Conservation (phyloP, 2,888 invertebrate genomes). For the Acronicta psi region DNA sequence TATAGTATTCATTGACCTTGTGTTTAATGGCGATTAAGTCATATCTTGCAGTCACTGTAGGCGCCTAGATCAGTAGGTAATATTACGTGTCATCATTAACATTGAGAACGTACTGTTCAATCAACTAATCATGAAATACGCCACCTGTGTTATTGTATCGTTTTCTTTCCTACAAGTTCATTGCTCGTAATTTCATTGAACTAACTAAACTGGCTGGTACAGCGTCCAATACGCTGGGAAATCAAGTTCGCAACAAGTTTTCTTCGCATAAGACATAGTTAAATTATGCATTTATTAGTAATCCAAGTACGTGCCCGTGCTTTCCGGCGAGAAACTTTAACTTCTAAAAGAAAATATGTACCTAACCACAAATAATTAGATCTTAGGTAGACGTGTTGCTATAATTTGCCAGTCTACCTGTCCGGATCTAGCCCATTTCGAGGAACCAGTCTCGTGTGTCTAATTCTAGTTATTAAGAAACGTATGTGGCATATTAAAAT, state of each 20-base stretch:
- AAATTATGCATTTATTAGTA: slow-evolving; percentile 41
- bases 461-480: slow-evolving; percentile 45
- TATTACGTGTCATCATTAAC: slow-evolving; percentile 9
- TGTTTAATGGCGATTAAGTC: background rate
- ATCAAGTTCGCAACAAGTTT: slow-evolving; percentile 35
- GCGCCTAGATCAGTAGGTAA: slow-evolving; percentile 5
- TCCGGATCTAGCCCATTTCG: slow-evolving; percentile 29
- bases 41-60: background rate
- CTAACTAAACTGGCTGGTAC: background rate
- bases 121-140: too few species aligned
- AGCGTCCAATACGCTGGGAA: slow-evolving; percentile 10
- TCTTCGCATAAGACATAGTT: slow-evolving; percentile 29
- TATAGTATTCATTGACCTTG: background rate
- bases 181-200: too few species aligned
- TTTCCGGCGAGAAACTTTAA: slow-evolving; percentile 49
- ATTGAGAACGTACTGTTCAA: background rate
- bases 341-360: slow-evolving; percentile 54
- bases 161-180: too few species aligned
- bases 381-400: slow-evolving; percentile 15
- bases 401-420: slow-evolving; percentile 33
- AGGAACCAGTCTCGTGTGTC: slow-evolving; percentile 24
- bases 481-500: slow-evolving; percentile 5
- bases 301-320: slow-evolving; percentile 11
- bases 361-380: slow-evolving; percentile 50
- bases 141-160: too few species aligned